Evolutionary conservation across 2,888 invertebrate genomes (phyloP).

Genomic region (Calliopum simillimum): DNA sequence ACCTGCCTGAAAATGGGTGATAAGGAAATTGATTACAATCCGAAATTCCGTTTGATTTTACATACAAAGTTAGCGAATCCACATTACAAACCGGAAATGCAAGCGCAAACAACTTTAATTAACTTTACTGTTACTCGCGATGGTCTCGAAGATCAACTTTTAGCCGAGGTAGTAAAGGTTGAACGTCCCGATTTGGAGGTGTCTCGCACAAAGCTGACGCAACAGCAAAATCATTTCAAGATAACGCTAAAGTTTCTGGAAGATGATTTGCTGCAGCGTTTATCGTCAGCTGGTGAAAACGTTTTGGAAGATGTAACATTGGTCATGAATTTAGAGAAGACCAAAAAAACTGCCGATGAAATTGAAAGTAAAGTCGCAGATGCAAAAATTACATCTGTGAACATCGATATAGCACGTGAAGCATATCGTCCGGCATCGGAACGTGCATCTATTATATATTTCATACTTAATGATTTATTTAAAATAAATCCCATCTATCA

Average conservation of each 20-base stretch:
- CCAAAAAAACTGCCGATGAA: conserved; percentile 92
- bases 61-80: conserved; percentile 96
- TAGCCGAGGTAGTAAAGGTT: conserved; percentile 93
- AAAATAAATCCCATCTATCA: conserved; percentile 96
- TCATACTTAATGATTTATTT: conserved; percentile 90
- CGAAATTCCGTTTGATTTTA: conserved; percentile 83
- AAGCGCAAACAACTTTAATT: conserved; percentile 94
- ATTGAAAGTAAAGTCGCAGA: conserved; percentile 89
- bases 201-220: conserved; percentile 84
- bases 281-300: conserved; percentile 92
- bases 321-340: conserved; percentile 92
- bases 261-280: conserved; percentile 86
- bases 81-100: conserved; percentile 96
- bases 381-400: conserved; percentile 85
- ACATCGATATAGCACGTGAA: conserved; percentile 93
- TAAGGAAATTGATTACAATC: conserved; percentile 90
- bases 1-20: conserved; percentile 87
- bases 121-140: conserved; percentile 96
- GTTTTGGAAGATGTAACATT: conserved; percentile 90
- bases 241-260: conserved; percentile 92
- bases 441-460: conserved; percentile 90
- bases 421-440: conserved; percentile 87
- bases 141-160: conserved; percentile 91
- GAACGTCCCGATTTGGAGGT: conserved; percentile 92
- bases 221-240: conserved; percentile 94